Evolutionary conservation across 2,113 vertebrate species (phyloP).

Genomic region (Glareola pratincola): DNA sequence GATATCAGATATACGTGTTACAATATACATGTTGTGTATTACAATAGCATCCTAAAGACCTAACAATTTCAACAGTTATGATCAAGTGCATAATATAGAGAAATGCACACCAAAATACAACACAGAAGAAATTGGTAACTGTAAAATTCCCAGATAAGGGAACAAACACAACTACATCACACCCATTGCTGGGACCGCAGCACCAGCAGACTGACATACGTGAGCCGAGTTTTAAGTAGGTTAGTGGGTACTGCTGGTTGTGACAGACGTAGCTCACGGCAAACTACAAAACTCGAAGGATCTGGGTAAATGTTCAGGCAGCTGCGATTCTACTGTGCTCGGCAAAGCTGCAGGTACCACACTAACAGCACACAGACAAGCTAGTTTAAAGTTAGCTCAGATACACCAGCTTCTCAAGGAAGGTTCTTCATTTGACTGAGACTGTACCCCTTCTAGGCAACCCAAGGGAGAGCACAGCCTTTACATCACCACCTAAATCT

Average conservation of each 20-base stretch:
- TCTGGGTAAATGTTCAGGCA: neutral
- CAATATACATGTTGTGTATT: neutral
- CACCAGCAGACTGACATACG: neutral
- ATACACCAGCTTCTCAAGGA: neutral
- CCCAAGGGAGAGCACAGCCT: neutral
- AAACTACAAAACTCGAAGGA: neutral
- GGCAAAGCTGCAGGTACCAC: neutral
- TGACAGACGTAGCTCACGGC: neutral
- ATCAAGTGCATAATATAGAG: neutral
- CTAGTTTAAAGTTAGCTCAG: neutral
- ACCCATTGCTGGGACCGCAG: neutral
- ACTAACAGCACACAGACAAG: neutral
- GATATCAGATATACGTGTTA: neutral
- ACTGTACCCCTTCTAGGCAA: neutral
- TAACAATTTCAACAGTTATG: neutral
- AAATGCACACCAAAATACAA: neutral
- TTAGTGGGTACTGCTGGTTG: neutral
- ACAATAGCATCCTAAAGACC: neutral
- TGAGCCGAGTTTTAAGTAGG: neutral
- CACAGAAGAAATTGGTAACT: neutral
- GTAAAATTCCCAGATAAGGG: neutral
- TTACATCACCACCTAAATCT: neutral
- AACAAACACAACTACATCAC: neutral
- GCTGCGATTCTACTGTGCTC: neutral
- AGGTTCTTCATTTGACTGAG: neutral